Evolutionary conservation across 2,113 vertebrate species (phyloP), one percentile per base, ranked within the genome.

Genomic region (Orthonyx spaldingii): DNA sequence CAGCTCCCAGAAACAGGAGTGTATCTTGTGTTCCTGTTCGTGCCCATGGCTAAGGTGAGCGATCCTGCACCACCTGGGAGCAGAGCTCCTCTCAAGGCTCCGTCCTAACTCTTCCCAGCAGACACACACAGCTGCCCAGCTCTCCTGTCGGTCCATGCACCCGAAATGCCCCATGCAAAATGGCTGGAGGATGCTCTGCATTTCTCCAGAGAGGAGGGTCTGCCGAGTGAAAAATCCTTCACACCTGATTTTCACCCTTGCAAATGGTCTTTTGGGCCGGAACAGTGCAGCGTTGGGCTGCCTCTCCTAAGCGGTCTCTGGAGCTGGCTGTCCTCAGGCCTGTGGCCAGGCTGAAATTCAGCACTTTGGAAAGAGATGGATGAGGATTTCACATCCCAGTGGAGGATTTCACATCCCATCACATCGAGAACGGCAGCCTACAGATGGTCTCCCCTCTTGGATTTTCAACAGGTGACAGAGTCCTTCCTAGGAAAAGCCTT

Each of bases 401-500:
- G n/a, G 0, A 56, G 23, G 19, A 71, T 28, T 74, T 42, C 61
- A 28, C n/a, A 50, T 59, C 69, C n/a, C 52, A 7, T 46, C 20
- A 17, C 8, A n/a, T 5, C 0, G 2, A 39, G 32, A 83, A 37
- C 0, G 8, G 61, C 80, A 81, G 46, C 70, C 42, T 27, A 2
- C 20, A n/a, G 63, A 42, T 4, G 3, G 35, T 56, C 11, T 57
- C 20, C 35, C 23, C 33, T 47, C 69, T 46, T 39, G 59, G 46
- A 66, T 87, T 75, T 64, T 69, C 93, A 97, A 89, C 92, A 93
- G 90, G 95, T 88, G 76, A 61, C 71, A 60, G 94, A 87, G 27
- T 74, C 76, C 39, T 86, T 88, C 52, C 39, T 10, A 59, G 53
- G 21, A 59, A 75, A 90, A 87, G n/a, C 60, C 26, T 63, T 44